A percentile compares a stretch with the other conserved stretches of the same genome.
These are phyloP conservation scores for Heteractis magnifica DNA, from an alignment of 92 coral and sea anemone genomes.

Conservation along the genomic window DNA sequence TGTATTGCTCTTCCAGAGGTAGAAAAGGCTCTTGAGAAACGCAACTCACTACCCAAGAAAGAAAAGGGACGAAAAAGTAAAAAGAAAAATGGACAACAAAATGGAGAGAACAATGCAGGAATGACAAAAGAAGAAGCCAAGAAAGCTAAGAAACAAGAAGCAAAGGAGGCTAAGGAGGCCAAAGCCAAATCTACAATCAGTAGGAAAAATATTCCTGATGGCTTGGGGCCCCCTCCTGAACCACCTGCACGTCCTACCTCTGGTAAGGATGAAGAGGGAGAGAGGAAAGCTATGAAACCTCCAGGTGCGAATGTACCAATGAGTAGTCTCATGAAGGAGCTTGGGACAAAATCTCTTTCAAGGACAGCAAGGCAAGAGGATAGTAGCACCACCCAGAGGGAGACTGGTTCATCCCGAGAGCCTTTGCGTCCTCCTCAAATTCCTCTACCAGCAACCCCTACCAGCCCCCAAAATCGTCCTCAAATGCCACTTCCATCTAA, in stretches of 20 bases:
- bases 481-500: conserved; percentile 31
- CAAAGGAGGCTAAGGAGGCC: conserved; percentile 38
- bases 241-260: conserved; percentile 66
- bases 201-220: conserved; percentile 53
- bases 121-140: conserved; percentile 42
- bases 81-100: conserved; percentile 44
- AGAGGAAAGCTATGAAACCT: conserved; percentile 21
- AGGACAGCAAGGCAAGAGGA: conserved; percentile 31
- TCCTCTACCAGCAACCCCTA: conserved; percentile 39
- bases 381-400: not conserved
- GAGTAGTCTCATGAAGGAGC: conserved; percentile 61
- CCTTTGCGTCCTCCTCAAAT: conserved; percentile 6
- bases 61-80: conserved; percentile 46
- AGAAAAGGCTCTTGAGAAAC: conserved; percentile 82
- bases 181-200: conserved; percentile 46
- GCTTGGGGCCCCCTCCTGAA: conserved; percentile 76
- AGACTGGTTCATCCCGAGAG: not conserved
- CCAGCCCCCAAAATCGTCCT: conserved; percentile 32
- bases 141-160: conserved; percentile 37
- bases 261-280: conserved; percentile 35
- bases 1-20: conserved; percentile 67
- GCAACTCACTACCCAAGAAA: conserved; percentile 51
- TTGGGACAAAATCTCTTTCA: conserved; percentile 43
- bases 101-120: conserved; percentile 34
- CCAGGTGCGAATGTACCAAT: conserved; percentile 36